phyloP scores from a whole-genome alignment of 2,113 vertebrate genomes.

The Nothoprocta perdicaria region DNA sequence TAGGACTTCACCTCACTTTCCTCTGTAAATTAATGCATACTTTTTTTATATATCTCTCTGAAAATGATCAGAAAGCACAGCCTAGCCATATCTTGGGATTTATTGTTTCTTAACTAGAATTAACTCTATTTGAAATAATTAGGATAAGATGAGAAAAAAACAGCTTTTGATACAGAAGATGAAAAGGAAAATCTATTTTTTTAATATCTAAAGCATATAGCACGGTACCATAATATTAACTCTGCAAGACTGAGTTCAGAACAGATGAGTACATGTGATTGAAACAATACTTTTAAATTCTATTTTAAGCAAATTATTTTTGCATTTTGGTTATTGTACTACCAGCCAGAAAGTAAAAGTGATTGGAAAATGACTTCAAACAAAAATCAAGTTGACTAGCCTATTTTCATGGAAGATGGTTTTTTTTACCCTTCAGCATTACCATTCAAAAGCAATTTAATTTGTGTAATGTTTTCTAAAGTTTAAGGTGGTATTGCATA shows the following conservation, averaged over 20 bases:
- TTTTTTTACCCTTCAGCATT: neutral
- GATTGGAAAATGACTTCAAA: neutral
- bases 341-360: neutral
- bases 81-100: neutral
- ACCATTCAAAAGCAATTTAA: neutral
- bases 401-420: neutral
- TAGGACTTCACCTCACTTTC: neutral
- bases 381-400: neutral
- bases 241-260: neutral
- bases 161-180: neutral
- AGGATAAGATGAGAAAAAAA: neutral
- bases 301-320: neutral
- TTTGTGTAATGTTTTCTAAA: neutral
- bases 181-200: neutral
- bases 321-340: neutral
- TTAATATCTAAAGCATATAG: neutral
- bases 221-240: rapidly evolving
- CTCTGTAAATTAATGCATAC: neutral
- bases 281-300: neutral
- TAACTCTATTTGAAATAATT: neutral
- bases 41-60: neutral
- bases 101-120: neutral
- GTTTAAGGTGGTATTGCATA: neutral
- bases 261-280: neutral
- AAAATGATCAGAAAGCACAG: neutral